Evolutionary conservation across 2,113 vertebrate species (phyloP), one percentile per base, ranked within the genome.

Genomic region (Eupsittula cactorum): DNA sequence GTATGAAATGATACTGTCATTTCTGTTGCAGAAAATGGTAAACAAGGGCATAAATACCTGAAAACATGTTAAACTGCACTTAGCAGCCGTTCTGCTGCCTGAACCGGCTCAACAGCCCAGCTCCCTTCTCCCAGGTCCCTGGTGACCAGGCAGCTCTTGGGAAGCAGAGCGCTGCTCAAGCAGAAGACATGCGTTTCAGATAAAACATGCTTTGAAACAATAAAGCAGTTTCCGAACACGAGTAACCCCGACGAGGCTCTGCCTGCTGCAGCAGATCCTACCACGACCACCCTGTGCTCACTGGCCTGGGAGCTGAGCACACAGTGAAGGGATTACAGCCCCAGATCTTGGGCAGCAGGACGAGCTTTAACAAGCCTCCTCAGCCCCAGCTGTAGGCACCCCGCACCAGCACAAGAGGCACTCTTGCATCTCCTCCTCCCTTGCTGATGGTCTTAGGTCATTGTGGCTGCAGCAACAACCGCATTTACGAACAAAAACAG

Each of bases 241-340:
- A 24, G 6, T 23, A 4, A 33, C 2, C 1, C 39, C 1, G 0
- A 21, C 29, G 41, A 37, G 49, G 8, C 35, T 31, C 77, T 24
- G 59, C 33, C 79, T 25, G 27, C 63, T 49, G 46, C 63, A 50
- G 44, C 64, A 68, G 25, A 17, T 3, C 67, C 52, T 12, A 0
- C 1, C 1, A 1, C 7, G n/a, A 13, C 7, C 59, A 57, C n/a
- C 50, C 79, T 9, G 14, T 0, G 0, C 6, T 18, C 29, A 0
- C 59, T 5, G 13, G 9, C 1, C 9, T 0, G 0, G 47, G n/a
- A 15, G 29, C 0, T 23, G 25, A 37, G n/a, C 29, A 10, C 15
- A 2, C 18, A 7, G 4, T 0, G 5, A 31, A 4, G 0, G 5
- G 23, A 42, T 7, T 28, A 24, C 11, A 47, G 37, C 29, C 49